Evolutionary conservation across 2,113 vertebrate genomes (phyloP).

Genomic region (Heterocephalus glaber): DNA sequence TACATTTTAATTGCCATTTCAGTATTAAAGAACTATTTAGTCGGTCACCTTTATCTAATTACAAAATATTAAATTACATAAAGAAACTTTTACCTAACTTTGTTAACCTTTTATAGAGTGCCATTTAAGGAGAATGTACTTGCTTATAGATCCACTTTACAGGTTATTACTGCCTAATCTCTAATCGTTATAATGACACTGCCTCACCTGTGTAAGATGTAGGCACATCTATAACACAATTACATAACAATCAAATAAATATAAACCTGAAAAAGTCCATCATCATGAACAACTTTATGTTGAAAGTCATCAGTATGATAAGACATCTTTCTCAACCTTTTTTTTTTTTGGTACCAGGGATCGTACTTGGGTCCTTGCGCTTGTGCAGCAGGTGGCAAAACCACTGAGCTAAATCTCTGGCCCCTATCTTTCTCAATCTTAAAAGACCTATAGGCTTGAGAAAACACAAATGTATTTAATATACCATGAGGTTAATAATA

Average conservation of each 20-base stretch:
- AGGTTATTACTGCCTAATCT: not conserved
- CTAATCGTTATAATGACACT: not conserved
- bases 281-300: no score
- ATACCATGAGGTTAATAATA: not conserved
- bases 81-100: not conserved
- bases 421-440: no score
- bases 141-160: not conserved
- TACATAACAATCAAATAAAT: no score
- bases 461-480: not conserved
- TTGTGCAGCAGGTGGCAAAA: no score
- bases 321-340: no score
- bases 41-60: not conserved
- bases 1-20: not conserved
- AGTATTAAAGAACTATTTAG: not conserved
- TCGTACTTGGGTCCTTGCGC: no score
- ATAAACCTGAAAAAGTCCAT: no score
- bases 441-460: not conserved
- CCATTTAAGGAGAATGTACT: not conserved
- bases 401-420: no score
- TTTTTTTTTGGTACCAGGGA: no score
- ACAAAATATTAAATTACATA: not conserved
- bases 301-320: no score
- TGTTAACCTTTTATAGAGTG: not conserved
- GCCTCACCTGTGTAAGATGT: not conserved
- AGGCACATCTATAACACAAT: not conserved